Percentiles rank a stretch among this genome's conserved stretches.
phyloP scores from a whole-genome alignment of 2,797 vertebrate species.

The Malurus splendens region DNA sequence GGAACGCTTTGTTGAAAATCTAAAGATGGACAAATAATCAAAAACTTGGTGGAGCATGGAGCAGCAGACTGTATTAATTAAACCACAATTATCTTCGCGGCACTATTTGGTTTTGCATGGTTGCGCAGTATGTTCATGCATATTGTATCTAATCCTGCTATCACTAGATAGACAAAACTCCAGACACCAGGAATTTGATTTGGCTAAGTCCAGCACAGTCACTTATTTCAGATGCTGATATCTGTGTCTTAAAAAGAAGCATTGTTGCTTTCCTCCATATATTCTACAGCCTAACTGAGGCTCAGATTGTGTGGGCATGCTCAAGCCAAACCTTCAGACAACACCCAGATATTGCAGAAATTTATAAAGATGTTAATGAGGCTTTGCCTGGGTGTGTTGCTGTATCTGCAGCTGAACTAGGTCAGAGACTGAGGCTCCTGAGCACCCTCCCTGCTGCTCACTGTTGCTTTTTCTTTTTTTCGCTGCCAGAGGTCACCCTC shows the following conservation, averaged over 20 bases:
- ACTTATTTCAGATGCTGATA: constrained; percentile 24
- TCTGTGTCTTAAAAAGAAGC: constrained; percentile 2
- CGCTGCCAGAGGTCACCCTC: not conserved
- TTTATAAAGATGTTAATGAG: not conserved
- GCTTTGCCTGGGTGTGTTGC: constrained; percentile 7
- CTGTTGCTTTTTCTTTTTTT: not conserved
- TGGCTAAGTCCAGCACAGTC: constrained; percentile 1
- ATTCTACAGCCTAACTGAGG: not conserved
- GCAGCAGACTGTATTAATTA: constrained; percentile 50
- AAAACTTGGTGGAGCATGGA: constrained; percentile 18
- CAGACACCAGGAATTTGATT: constrained; percentile 33
- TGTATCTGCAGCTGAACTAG: not conserved
- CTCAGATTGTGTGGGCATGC: not conserved
- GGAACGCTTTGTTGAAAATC: constrained; percentile 54
- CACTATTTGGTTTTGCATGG: constrained; percentile 30
- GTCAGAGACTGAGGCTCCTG: not conserved
- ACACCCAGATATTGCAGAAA: not conserved
- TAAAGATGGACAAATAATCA: constrained; percentile 43
- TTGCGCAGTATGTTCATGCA: not conserved
- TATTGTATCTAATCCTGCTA: not conserved
- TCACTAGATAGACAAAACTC: constrained; percentile 21
- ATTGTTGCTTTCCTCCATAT: not conserved
- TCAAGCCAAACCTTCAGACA: constrained; percentile 10
- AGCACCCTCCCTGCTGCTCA: not conserved
- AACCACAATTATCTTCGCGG: constrained; percentile 13